phyloP scores from a whole-genome alignment of 2,113 vertebrate species.

The Semnornis frantzii region DNA sequence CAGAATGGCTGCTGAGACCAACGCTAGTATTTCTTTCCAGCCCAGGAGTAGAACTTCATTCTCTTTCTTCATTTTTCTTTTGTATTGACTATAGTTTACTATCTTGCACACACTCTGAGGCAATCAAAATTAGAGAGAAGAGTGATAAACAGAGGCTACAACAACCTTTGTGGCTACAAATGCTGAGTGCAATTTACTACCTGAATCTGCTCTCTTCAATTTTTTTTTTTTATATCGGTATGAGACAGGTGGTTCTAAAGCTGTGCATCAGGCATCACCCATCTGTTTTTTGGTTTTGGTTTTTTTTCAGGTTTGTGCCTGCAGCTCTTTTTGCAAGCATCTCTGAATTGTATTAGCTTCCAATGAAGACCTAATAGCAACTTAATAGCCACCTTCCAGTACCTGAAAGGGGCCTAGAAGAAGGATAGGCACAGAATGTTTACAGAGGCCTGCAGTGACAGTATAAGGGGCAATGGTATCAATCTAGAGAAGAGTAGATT shows the following conservation, averaged over 20 bases:
- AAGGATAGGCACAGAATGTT: too few species aligned
- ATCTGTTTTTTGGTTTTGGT: too few species aligned
- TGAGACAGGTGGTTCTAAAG: not conserved
- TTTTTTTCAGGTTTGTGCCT: not conserved
- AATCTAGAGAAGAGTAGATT: too few species aligned
- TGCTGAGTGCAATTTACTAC: not conserved
- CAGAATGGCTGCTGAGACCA: not conserved
- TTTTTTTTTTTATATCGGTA: not conserved
- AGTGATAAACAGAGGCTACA: not conserved
- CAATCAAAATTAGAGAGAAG: too few species aligned
- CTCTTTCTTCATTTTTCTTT: not conserved
- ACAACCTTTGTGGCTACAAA: not conserved
- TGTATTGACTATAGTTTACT: not conserved
- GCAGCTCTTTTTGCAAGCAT: not conserved
- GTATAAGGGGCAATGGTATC: too few species aligned
- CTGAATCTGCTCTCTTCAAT: not conserved
- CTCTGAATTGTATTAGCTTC: not conserved
- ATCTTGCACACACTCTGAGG: not conserved
- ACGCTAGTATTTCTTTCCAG: too few species aligned
- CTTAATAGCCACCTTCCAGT: too few species aligned
- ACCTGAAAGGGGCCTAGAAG: too few species aligned
- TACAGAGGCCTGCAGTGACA: too few species aligned
- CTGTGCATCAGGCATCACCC: not conserved
- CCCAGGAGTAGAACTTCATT: not conserved
- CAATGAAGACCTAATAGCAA: too few species aligned